These are phyloP conservation scores for Carcina quercana DNA, from an alignment of 2,888 invertebrate genomes.

Conservation along the genomic window DNA sequence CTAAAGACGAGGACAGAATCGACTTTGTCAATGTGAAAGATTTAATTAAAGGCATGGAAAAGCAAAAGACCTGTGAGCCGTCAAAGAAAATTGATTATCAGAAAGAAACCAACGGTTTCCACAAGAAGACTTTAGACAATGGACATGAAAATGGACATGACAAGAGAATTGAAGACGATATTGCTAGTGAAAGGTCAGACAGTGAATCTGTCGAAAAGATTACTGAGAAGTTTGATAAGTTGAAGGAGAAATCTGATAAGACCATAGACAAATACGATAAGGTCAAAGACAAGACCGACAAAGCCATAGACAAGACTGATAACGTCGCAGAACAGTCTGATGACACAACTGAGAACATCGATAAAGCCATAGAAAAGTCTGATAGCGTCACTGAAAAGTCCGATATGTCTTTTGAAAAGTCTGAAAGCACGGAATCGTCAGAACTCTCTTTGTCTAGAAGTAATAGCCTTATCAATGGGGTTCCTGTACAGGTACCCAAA, in stretches of 20 bases:
- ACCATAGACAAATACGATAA: not conserved
- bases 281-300: too few relatives aligned
- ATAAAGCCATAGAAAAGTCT: slow-evolving; percentile 1
- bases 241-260: slow-evolving; percentile 13
- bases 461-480: slow-evolving; percentile 56
- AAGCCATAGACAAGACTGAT: not conserved
- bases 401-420: slow-evolving; percentile 35
- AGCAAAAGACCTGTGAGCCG: slow-evolving; percentile 40
- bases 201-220: slow-evolving; percentile 21
- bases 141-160: slow-evolving; percentile 36
- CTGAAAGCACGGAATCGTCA: slow-evolving; percentile 47
- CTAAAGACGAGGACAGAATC: slow-evolving; percentile 63
- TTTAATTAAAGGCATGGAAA: slow-evolving; percentile 78
- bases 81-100: slow-evolving; percentile 28
- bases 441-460: slow-evolving; percentile 51
- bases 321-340: too few relatives aligned
- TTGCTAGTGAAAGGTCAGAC: too few relatives aligned
- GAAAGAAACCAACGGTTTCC: slow-evolving; percentile 57
- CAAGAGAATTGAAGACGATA: too few relatives aligned
- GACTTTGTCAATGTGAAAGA: slow-evolving; percentile 76
- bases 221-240: slow-evolving; percentile 17
- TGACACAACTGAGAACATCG: not conserved
- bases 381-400: slow-evolving; percentile 20
- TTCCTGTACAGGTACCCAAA: slow-evolving; percentile 77
- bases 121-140: slow-evolving; percentile 49